Conservation (phyloP, 2,113 vertebrate species). For the Callionymus lyra region DNA sequence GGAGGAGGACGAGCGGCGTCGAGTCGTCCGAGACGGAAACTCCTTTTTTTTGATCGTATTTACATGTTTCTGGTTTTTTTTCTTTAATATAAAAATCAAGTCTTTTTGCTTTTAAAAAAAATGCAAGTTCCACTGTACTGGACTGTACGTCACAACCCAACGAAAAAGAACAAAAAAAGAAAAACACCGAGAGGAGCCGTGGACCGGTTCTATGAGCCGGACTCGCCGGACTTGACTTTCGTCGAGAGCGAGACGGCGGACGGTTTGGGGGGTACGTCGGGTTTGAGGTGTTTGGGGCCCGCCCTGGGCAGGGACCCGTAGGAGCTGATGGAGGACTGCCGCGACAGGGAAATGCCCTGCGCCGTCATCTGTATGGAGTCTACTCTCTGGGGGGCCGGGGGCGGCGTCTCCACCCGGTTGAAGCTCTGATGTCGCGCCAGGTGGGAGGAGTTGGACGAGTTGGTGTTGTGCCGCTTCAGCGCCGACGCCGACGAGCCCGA, state of each 20-base stretch:
- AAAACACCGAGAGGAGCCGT: constrained; percentile 63
- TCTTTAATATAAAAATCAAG: constrained; percentile 54
- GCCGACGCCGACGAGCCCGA: constrained; percentile 65
- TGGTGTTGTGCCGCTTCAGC: constrained; percentile 97
- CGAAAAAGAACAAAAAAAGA: constrained; percentile 64
- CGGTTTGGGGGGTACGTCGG: constrained; percentile 94
- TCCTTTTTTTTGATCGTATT: constrained; percentile 64
- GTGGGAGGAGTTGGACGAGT: constrained; percentile 97
- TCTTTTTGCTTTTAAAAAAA: constrained; percentile 48
- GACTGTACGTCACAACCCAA: constrained; percentile 68
- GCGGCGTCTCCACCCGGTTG: constrained; percentile 83
- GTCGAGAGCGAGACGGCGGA: constrained; percentile 82
- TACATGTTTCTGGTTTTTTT: constrained; percentile 68
- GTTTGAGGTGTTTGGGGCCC: constrained; percentile 87
- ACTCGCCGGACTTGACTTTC: constrained; percentile 86
- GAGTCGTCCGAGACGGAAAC: constrained; percentile 58
- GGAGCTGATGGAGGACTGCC: constrained; percentile 80
- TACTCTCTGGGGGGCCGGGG: constrained; percentile 89
- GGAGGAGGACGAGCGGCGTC: no score
- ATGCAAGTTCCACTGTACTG: constrained; percentile 65
- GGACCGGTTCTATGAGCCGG: constrained; percentile 81
- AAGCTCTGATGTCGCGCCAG: constrained; percentile 92
- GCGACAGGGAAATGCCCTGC: constrained; percentile 75
- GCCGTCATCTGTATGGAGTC: constrained; percentile 95
- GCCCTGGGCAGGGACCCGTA: constrained; percentile 88